Evolutionary conservation across 1,140 invertebrate genomes (phyloP), one percentile per base, ranked within the genome.

Genomic region (Magallana ariakensis): DNA sequence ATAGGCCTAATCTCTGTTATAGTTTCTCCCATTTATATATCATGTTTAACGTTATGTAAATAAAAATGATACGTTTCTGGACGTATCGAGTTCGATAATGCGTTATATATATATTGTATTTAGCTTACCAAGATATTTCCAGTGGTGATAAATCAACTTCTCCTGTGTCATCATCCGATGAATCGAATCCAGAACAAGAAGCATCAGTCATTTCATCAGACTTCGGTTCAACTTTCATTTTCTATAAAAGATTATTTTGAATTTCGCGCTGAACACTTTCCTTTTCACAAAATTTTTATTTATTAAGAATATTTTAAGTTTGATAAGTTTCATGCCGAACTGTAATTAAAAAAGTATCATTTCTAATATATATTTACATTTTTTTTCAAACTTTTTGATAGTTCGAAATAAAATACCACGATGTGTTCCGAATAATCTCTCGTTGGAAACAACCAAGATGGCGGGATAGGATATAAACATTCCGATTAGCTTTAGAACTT

Each of bases 81-180:
- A 46, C 1, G 5, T 46, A 46, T 46, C 2, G 2, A 46, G 33
- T 46, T 46, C 33, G 33, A 46, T 46, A 46, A 4, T 5, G 33
- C 33, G 33, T 2, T 46, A 46, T 46, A n/a, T n/a, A n/a, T n/a
- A n/a, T n/a, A n/a, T n/a, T n/a, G n/a, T n/a, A 46, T 8, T 33
- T 75, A 13, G n/a, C 16, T 13, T 60, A 92, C 92, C 92, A 92
- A 66, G 89, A 87, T 19, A 92, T 88, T 33, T 87, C 19, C 53
- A 92, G 89, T 22, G 90, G 92, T 58, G 91, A 91, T 22, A 89
- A 22, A 75, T 92, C 90, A 26, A 90, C n/a, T 80, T 91, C 91
- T 11, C 87, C 88, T 46, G 85, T 83, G 83, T 91, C 91, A 13
- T 92, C 92, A 85, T 91, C 90, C 81, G 91, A 92, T 7, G 92